Conservation (phyloP, 2,888 invertebrate genomes). For the Pycnomerus fuliginosus region DNA sequence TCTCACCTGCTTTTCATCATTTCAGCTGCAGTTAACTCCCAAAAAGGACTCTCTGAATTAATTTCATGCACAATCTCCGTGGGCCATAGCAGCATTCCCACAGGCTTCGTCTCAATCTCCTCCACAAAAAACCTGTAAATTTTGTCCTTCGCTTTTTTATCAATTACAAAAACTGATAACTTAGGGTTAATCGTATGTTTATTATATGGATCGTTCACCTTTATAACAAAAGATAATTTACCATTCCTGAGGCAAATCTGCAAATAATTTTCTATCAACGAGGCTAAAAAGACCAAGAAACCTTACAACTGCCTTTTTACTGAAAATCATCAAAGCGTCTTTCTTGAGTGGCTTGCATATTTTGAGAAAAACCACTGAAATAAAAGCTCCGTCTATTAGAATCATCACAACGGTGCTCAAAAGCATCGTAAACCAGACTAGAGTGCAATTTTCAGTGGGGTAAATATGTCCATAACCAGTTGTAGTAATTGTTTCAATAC, state of each 20-base stretch:
- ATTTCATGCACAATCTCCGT: slow-evolving; percentile 80
- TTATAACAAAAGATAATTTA: slow-evolving; percentile 70
- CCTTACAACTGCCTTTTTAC: slow-evolving; percentile 66
- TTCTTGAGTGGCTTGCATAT: slow-evolving; percentile 57
- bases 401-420: slow-evolving; percentile 28
- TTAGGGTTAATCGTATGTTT: slow-evolving; percentile 16
- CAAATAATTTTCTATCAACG: slow-evolving; percentile 5
- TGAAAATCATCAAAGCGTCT: slow-evolving; percentile 58
- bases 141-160: slow-evolving; percentile 58
- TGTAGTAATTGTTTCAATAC: slow-evolving; percentile 33
- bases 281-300: background rate
- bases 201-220: slow-evolving; percentile 73
- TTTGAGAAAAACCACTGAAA: slow-evolving; percentile 61
- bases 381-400: slow-evolving; percentile 39
- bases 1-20: slow-evolving; percentile 61
- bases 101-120: slow-evolving; percentile 61
- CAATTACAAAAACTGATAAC: slow-evolving; percentile 11
- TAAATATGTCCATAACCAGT: slow-evolving; percentile 32
- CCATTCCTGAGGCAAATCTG: slow-evolving; percentile 49
- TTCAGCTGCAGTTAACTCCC: slow-evolving; percentile 70
- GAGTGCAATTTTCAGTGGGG: slow-evolving; percentile 28
- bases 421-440: slow-evolving; percentile 27
- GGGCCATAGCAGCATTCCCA: slow-evolving; percentile 74
- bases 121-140: slow-evolving; percentile 62
- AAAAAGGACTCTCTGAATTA: slow-evolving; percentile 72